Evolutionary conservation across 2,888 invertebrate species (phyloP), one percentile per base, ranked within the genome.

Genomic region (Hololepta plana): DNA sequence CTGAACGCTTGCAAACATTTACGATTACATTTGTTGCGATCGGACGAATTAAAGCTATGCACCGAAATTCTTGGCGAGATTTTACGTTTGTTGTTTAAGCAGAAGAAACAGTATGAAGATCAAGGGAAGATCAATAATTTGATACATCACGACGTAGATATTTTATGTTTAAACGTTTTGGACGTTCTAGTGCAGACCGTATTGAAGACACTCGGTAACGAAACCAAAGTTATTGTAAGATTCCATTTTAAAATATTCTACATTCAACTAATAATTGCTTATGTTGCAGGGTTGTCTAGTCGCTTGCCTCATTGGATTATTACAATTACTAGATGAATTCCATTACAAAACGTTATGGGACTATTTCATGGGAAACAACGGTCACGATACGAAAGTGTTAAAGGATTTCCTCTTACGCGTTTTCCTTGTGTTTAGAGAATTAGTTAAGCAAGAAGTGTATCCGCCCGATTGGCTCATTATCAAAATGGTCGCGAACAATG

Each of bases 401-500:
- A 85, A 88, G 48, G 85, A 87, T 41, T 85, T 91, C 48, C 59
- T 93, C 0, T 68, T 81, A 45, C 60, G 80, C 33, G 77, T 84
- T 1, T 74, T 91, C 44, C 56, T 79, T 4, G 76, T 85, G 1
- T 75, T 87, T 42, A 60, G 73, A 23, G 76, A 81, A 49, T 63
- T 87, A 15, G 75, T 87, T 12, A 72, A 73, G 34, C 71, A 74
- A 39, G 75, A 80, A 39, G 72, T 77, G 1, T 91, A 84, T 42
- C 82, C 88, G 2, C 62, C 70, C 0, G 90, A 91, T 47, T 95
- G 93, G 93, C 64, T 87, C 38, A 72, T 87, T 7, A 75, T 93
- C 51, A 71, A 81, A 46, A 76, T 93, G 57, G 75, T 84, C 29
- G 77, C 80, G 26, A 91, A 88, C 48, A 75, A 77, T 51, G 75